Evolutionary conservation across 2,888 invertebrate genomes (phyloP), one percentile per base, ranked within the genome.

Genomic region (Agriopis marginaria): DNA sequence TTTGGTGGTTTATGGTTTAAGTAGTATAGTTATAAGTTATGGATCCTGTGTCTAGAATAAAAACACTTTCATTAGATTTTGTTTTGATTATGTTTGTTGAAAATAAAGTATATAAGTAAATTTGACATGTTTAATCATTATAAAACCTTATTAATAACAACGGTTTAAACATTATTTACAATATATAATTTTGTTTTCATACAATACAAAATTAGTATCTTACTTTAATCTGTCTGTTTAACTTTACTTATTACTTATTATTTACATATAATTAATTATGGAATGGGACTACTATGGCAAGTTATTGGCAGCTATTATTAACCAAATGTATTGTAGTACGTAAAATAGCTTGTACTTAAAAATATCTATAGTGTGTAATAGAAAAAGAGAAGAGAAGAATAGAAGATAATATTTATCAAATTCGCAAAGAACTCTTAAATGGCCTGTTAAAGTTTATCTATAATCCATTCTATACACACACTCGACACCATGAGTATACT

Each of bases 221-320:
- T 32, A 23, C 5, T 32, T 5, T 11, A 12, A 32, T 7, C 3
- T 11, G 3, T 12, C 12, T 45, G 4, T 1, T 0, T 50, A 17
- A 14, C 3, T 7, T 14, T 7, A 50, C 7, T 14, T 17, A 5
- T n/a, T 49, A 49, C 5, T 11, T 14, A 49, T 11, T 49, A 50
- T 50, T 50, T 14, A 50, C 17, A 51, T 32, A 62, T 14, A 44
- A 7, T 14, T 39, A 47, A 47, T 6, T 12, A 32, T 49, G 6
- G 7, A 60, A 55, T 50, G 7, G n/a, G 10, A n/a, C 39, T 58
- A 50, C 51, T 45, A 45, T 74, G 67, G 67, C 67, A 68, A 68
- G 67, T 51, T 53, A 53, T 68, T 63, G 67, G 67, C 67, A 68
- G 67, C 68, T 68, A 12, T 53, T 11, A 0, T 23, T 23, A 50